phyloP scores from a whole-genome alignment of 2,888 invertebrate genomes.

The Tribolium freemani region DNA sequence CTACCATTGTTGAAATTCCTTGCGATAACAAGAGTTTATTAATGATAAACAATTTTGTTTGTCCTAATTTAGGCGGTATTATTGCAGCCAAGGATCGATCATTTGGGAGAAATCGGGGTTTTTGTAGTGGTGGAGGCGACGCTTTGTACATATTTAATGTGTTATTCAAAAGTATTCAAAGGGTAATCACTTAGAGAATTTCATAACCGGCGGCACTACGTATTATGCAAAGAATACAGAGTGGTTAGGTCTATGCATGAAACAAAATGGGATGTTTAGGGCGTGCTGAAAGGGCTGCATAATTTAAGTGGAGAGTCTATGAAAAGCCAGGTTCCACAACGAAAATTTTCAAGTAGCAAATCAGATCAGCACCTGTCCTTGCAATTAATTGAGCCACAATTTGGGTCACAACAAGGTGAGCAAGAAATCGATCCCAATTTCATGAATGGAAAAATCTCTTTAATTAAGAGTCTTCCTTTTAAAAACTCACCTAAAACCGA shows the following conservation, averaged over 20 bases:
- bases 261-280: conserved; percentile 43
- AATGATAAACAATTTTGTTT: conserved; percentile 28
- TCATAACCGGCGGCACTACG: conserved; percentile 52
- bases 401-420: neutral
- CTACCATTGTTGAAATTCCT: conserved; percentile 68
- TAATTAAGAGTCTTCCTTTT: neutral
- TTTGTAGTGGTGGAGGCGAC: neutral
- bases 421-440: conserved; percentile 6
- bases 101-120: neutral
- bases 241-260: conserved; percentile 33
- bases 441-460: neutral
- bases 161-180: conserved; percentile 45
- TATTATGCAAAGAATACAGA: conserved; percentile 51
- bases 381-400: neutral
- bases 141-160: conserved; percentile 41
- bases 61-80: conserved; percentile 6
- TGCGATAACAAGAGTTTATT: conserved; percentile 56
- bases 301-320: conserved; percentile 41
- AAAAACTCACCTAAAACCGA: conserved; percentile 72
- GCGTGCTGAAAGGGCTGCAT: conserved; percentile 36
- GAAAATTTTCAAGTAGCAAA: neutral
- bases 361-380: conserved; percentile 7
- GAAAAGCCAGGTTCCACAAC: neutral
- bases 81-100: neutral
- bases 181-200: conserved; percentile 50